A percentile compares a stretch with the other conserved stretches of the same genome.
These are phyloP conservation scores for Oscheius onirici DNA, from an alignment of 2,888 invertebrate species.

Conservation along the genomic window DNA sequence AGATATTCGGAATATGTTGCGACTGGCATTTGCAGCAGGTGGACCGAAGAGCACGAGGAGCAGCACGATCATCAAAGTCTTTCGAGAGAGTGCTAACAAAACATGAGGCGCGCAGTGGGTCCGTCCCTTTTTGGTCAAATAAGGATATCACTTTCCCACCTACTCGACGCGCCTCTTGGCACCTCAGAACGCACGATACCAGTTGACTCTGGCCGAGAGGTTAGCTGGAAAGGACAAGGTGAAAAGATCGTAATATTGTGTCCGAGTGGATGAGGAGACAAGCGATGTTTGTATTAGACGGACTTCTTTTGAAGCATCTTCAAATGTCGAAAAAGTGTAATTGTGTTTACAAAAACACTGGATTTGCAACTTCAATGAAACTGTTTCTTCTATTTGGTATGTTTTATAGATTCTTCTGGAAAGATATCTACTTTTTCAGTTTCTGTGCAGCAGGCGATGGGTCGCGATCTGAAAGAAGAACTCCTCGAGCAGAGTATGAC, in stretches of 20 bases:
- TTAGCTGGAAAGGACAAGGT: not conserved
- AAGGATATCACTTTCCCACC: conserved; percentile 30
- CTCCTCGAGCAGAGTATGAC: no score
- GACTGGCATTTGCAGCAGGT: not conserved
- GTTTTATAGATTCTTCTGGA: not conserved
- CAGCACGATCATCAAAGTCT: conserved; percentile 25
- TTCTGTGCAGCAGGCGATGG: not conserved
- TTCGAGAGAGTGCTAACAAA: conserved; percentile 25
- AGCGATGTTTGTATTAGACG: conserved; percentile 20
- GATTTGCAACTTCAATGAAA: not conserved
- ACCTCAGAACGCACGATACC: conserved; percentile 13
- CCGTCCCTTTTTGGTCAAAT: conserved; percentile 28
- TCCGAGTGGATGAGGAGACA: not conserved
- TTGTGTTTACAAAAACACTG: not conserved
- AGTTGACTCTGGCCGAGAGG: not conserved
- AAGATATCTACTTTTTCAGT: not conserved
- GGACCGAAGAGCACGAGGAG: conserved; percentile 4
- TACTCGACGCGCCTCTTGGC: conserved; percentile 29
- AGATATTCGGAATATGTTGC: conserved; percentile 12
- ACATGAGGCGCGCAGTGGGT: conserved; percentile 6
- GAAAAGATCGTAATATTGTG: not conserved
- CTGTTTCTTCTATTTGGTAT: not conserved
- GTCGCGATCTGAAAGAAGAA: not conserved
- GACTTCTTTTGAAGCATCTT: conserved; percentile 7
- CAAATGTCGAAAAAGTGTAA: not conserved